Base-by-base conservation (phyloP, 2,888 invertebrate genomes). In the Tachina lurida region DNA sequence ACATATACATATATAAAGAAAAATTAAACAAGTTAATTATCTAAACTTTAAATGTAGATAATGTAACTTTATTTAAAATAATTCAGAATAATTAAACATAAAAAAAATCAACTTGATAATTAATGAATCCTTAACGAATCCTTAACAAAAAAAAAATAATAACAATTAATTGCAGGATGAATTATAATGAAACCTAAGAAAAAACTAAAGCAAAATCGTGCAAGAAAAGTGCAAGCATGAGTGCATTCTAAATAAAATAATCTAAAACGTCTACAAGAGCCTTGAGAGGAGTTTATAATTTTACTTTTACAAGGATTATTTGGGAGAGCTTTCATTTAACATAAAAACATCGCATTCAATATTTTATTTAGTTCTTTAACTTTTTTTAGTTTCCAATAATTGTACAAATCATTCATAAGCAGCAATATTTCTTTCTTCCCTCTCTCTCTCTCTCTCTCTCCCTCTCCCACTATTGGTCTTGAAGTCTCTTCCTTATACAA, bases 21-120 rank as follows among this genome's bases (percentile, higher is more conserved):
- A 71, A 13, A 47, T 45, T 56, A 47, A 73, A 77, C 47, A 39
- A 49, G 31, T 56, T 54, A 78, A 68, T 15, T 75, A 65, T 7
- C 10, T 49, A 71, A 65, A 62, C 68, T 3, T 45, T 2, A 88
- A 68, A 73, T 82, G 84, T 87, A 84, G 84, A 87, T 87, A 87
- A 78, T 87, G 60, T 67, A 87, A 81, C 80, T 77, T 75, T 54
- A 86, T 78, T 70, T 85, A 82, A 87, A 84, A 17, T 67, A 56
- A 58, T 65, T 41, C 1, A 73, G 71, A 67, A 56, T 63, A 84
- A 67, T 17, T 52, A 19, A 56, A 39, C n/a, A 22, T 15, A 74
- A 43, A 67, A 54, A 15, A 19, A 49, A 31, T 10, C 19, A 62
- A 65, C 39, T 43, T 54, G 39, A 67, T 12, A 68, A 17, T 52